A percentile compares a stretch with the other conserved stretches of the same genome.
Evolutionary conservation across 2,888 invertebrate genomes (phyloP).

Genomic region (Lamellibrachia satsuma): DNA sequence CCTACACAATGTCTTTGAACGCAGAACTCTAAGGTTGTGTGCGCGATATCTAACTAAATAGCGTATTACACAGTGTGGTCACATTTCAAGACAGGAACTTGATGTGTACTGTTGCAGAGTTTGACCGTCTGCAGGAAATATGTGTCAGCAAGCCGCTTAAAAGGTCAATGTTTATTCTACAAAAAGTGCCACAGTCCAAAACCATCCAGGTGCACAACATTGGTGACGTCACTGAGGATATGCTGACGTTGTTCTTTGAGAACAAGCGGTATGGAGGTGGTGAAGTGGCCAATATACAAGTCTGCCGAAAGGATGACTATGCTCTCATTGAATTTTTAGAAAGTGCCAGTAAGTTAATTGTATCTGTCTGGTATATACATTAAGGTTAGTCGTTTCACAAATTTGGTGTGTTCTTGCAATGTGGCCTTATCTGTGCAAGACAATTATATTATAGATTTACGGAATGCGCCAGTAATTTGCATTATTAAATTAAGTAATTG

Average conservation of each 20-base stretch:
- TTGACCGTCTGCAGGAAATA: not conserved
- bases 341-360: not conserved
- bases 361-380: too few species aligned
- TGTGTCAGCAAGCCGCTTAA: not conserved
- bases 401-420: too few species aligned
- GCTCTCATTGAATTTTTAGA: not conserved
- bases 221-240: not conserved
- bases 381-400: too few species aligned
- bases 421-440: too few species aligned
- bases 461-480: not conserved
- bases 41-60: too few species aligned
- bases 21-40: too few species aligned
- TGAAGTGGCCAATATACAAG: not conserved
- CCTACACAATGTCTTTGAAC: too few species aligned
- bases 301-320: not conserved
- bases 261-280: constrained; percentile 14
- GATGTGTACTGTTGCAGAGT: not conserved
- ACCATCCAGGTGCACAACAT: constrained; percentile 28
- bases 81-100: not conserved
- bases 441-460: too few species aligned
- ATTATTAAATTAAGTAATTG: not conserved
- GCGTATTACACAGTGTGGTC: too few species aligned
- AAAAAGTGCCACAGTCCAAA: constrained; percentile 25
- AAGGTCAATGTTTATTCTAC: constrained; percentile 23
- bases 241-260: constrained; percentile 26